Percentiles rank a stretch among this genome's conserved stretches.
Evolutionary conservation across 2,113 vertebrate species (phyloP).

Genomic region (Phalacrocorax carbo): DNA sequence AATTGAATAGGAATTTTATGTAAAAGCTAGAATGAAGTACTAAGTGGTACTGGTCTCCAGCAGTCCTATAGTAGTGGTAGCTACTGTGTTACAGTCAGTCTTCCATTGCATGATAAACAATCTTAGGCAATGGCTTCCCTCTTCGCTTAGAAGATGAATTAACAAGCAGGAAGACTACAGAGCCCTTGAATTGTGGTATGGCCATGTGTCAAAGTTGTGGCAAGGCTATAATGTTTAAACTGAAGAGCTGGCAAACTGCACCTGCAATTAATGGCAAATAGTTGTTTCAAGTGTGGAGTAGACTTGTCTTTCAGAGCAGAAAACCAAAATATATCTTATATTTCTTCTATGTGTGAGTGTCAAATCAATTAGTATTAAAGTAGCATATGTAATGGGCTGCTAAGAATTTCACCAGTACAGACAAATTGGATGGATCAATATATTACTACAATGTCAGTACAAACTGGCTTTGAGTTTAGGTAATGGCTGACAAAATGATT

Average conservation of each 20-base stretch:
- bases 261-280: not conserved
- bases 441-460: not conserved
- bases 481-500: not conserved
- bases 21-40: not conserved
- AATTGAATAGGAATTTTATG: not conserved
- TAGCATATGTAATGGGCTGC: not conserved
- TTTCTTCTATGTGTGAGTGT: not conserved
- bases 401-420: not conserved
- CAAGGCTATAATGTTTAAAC: not conserved
- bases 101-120: not conserved
- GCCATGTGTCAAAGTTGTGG: not conserved
- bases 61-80: not conserved
- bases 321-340: not conserved
- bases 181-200: not conserved
- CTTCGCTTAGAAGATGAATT: not conserved
- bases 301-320: not conserved
- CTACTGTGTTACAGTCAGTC: not conserved
- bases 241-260: not conserved
- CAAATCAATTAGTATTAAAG: conserved; percentile 2
- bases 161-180: not conserved
- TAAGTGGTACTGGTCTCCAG: not conserved
- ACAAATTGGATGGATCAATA: conserved; percentile 5
- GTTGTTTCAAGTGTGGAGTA: not conserved
- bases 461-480: not conserved
- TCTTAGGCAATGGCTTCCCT: not conserved